A percentile compares a stretch with the other conserved stretches of the same genome.
phyloP scores from a whole-genome alignment of 2,113 vertebrate genomes.

The Oreochromis niloticus region DNA sequence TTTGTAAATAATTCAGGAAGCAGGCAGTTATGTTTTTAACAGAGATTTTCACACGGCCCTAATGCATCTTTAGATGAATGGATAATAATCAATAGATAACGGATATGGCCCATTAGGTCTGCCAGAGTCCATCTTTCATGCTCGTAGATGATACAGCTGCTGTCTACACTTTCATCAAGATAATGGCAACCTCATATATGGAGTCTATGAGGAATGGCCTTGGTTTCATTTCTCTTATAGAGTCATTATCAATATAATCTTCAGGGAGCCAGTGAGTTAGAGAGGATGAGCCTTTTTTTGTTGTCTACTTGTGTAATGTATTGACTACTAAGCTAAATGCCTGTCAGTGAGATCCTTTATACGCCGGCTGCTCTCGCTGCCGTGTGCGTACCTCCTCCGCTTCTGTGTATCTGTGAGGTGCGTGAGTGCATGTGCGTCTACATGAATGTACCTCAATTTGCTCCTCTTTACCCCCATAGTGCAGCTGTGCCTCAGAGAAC shows the following conservation, averaged over 20 bases:
- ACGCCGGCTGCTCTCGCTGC: constrained; percentile 15
- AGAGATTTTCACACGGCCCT: neutral
- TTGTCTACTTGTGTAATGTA: constrained; percentile 27
- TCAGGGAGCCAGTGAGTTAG: constrained; percentile 3
- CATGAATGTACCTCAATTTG: constrained; percentile 67
- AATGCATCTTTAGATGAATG: constrained; percentile 9
- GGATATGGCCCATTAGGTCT: constrained; percentile 51
- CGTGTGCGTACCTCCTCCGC: neutral
- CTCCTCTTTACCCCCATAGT: constrained; percentile 63
- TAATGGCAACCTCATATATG: constrained; percentile 58
- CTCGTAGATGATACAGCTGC: constrained; percentile 52
- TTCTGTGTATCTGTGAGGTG: constrained; percentile 40
- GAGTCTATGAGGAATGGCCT: constrained; percentile 45
- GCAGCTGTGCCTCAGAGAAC: constrained; percentile 69
- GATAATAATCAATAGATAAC: constrained; percentile 37
- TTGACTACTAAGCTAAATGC: constrained; percentile 24
- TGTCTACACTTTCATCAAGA: constrained; percentile 60
- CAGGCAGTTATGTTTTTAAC: neutral
- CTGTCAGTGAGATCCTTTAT: constrained; percentile 34
- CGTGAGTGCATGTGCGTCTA: constrained; percentile 11
- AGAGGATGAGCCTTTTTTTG: neutral
- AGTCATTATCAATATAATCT: constrained; percentile 45
- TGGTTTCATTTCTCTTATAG: constrained; percentile 45
- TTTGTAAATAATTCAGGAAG: neutral
- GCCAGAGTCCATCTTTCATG: constrained; percentile 49